phyloP scores from a whole-genome alignment of 2,888 invertebrate species.

The Parelbella ahira region DNA sequence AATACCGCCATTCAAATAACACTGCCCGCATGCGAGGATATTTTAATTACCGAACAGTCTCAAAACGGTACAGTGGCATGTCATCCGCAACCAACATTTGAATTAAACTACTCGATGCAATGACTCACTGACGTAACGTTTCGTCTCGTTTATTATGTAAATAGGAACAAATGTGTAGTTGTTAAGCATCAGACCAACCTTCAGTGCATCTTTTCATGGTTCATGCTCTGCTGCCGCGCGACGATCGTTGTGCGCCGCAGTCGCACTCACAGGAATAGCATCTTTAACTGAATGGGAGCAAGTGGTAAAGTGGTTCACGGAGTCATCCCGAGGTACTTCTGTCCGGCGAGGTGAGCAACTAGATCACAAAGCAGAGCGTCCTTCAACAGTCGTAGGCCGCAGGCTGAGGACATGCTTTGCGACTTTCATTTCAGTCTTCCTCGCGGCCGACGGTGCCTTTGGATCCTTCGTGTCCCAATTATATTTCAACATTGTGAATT shows the following conservation, averaged over 20 bases:
- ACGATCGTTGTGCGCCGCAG: slow-evolving; percentile 54
- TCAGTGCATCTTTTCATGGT: slow-evolving; percentile 56
- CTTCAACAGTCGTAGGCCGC: slow-evolving; percentile 57
- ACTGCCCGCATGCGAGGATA: slow-evolving; percentile 51
- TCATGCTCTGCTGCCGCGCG: slow-evolving; percentile 65
- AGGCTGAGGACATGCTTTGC: slow-evolving; percentile 57
- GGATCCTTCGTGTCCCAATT: slow-evolving; percentile 29
- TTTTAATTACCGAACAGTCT: slow-evolving; percentile 44
- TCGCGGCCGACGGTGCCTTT: slow-evolving; percentile 40
- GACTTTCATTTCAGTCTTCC: slow-evolving; percentile 65
- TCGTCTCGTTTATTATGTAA: slow-evolving; percentile 21
- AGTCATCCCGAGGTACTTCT: slow-evolving; percentile 24
- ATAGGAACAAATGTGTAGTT: slow-evolving; percentile 27
- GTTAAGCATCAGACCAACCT: slow-evolving; percentile 25
- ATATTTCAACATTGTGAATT: slow-evolving; percentile 7
- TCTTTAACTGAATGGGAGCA: slow-evolving; percentile 28
- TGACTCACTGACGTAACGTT: slow-evolving; percentile 23
- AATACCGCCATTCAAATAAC: slow-evolving; percentile 53
- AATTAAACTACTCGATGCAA: slow-evolving; percentile 18
- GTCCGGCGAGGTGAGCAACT: slow-evolving; percentile 64
- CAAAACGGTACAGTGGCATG: slow-evolving; percentile 27
- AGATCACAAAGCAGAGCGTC: slow-evolving; percentile 67
- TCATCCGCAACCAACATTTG: slow-evolving; percentile 16
- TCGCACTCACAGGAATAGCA: slow-evolving; percentile 35
- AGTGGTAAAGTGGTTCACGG: slow-evolving; percentile 1